Evolutionary conservation across 2,888 invertebrate species (phyloP).

Genomic region (Rotaria sp.): DNA sequence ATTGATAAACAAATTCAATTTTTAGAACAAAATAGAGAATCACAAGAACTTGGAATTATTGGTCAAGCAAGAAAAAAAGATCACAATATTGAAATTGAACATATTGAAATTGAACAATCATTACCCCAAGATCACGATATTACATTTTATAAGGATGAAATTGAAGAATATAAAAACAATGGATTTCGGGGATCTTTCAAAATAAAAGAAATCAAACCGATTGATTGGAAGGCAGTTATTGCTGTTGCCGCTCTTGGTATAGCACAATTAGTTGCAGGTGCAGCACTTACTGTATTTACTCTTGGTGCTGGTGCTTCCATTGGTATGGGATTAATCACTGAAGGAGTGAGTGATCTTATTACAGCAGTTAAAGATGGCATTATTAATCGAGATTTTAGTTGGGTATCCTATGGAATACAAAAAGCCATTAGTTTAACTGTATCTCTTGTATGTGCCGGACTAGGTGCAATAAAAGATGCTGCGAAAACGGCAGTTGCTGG

Average conservation of each 20-base stretch:
- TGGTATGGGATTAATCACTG: neutral
- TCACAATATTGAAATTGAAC: neutral
- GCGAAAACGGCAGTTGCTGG: neutral
- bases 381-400: constrained; percentile 4
- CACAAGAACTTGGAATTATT: neutral
- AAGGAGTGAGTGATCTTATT: neutral
- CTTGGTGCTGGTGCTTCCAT: neutral
- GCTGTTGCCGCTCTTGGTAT: neutral
- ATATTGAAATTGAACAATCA: neutral
- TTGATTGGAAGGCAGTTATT: neutral
- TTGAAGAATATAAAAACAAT: neutral
- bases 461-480: neutral
- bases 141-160: neutral
- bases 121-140: neutral
- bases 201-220: neutral
- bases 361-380: neutral
- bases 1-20: neutral
- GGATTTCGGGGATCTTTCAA: neutral
- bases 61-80: neutral
- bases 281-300: neutral
- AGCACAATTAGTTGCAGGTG: neutral
- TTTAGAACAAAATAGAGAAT: neutral
- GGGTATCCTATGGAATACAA: neutral
- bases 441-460: neutral
- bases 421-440: neutral